These are phyloP conservation scores for Drosophila aff. DNA, from an alignment of 1,140 invertebrate species.

Conservation along the genomic window DNA sequence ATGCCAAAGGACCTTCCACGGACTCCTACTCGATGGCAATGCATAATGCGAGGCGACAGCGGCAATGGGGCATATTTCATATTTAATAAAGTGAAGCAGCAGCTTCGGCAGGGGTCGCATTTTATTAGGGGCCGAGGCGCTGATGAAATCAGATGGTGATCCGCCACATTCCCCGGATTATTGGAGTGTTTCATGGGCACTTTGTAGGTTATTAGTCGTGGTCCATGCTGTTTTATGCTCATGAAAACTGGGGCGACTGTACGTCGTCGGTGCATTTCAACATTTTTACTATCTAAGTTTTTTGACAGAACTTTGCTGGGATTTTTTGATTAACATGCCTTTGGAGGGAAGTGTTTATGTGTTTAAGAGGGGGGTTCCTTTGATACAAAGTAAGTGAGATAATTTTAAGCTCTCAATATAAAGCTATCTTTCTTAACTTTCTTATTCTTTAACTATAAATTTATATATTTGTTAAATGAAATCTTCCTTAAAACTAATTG, in stretches of 20 bases:
- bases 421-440: too few species aligned
- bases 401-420: too few species aligned
- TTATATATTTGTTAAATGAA: not conserved
- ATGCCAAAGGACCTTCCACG: slow-evolving; percentile 44
- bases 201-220: slow-evolving; percentile 25
- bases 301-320: not conserved
- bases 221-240: slow-evolving; percentile 6
- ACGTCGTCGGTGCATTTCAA: not conserved
- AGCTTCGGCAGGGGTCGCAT: slow-evolving; percentile 17
- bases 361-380: not conserved
- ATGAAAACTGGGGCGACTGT: slow-evolving; percentile 1
- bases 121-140: slow-evolving; percentile 18
- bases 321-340: slow-evolving; percentile 1
- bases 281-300: not conserved
- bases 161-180: slow-evolving; percentile 34
- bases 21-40: slow-evolving; percentile 36
- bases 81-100: slow-evolving; percentile 65
- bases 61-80: slow-evolving; percentile 65
- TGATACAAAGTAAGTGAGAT: not conserved
- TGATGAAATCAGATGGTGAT: slow-evolving; percentile 52
- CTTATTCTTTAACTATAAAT: not conserved
- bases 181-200: slow-evolving; percentile 43
- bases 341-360: not conserved
- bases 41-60: slow-evolving; percentile 49
- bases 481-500: not conserved